Evolutionary conservation across 2,113 vertebrate species (phyloP), one percentile per base, ranked within the genome.

Genomic region (Percopsis transmontana): DNA sequence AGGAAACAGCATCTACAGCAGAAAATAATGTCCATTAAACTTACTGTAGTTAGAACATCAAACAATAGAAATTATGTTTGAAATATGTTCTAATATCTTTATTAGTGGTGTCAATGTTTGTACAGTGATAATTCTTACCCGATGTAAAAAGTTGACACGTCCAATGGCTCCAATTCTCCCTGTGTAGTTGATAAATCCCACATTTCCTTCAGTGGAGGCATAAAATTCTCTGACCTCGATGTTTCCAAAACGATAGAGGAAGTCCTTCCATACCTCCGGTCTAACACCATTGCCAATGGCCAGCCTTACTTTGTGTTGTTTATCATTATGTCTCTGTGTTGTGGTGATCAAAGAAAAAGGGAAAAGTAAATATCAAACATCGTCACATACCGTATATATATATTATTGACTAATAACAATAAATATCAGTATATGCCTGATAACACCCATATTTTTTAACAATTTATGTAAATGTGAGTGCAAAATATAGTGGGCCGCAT

Each of bases 281-380:
- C 95, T 87, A 62, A 96, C 56, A 2, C 95, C 95, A 4, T 97
- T 98, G 5, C 95, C 95, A 5, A 95, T 9, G 1, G 95, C 95
- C 23, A 93, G 20, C 66, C 91, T 85, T 5, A 96, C 95, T 70
- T 84, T 91, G 56, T 96, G 96, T 12, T 94, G 82, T 48, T 51
- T 88, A 61, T 98, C 95, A 0, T 90, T 91, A 39, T 91, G 89
- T 82, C 76, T 93, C 95, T 98, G 82, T 10, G 64, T 66, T 58
- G 21, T 23, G 33, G 7, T 68, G 42, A 2, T 21, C 18, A 42
- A 76, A 0, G 63, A 24, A 40, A 53, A 59, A 52, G 8, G 21
- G 2, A 40, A 62, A 47, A 38, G 0, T 24, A 44, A 51, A 0
- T 39, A 13, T 54, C 1, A 58, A 16, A 0, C 2, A 68, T 51